phyloP scores from a whole-genome alignment of 30 jellyfish, hydroid and myxozoan genomes.

The Pelagia noctiluca region DNA sequence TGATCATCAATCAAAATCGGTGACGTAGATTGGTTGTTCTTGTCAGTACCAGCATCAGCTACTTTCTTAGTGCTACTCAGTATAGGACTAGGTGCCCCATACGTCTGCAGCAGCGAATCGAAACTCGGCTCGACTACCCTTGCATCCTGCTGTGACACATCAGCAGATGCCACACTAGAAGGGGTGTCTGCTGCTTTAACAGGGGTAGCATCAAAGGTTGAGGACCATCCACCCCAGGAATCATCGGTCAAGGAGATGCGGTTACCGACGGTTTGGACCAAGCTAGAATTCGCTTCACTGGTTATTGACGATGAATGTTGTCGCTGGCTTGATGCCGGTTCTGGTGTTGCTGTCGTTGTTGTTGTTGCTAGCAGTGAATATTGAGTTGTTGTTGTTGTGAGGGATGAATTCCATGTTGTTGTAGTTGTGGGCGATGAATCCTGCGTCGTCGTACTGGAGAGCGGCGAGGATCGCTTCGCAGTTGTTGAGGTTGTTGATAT shows the following conservation, averaged over 20 bases:
- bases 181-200: constrained; percentile 26
- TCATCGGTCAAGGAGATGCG: constrained; percentile 68
- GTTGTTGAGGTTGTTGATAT: too few relatives aligned
- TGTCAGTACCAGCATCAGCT: too few relatives aligned
- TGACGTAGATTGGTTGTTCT: too few relatives aligned
- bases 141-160: not conserved
- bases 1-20: too few relatives aligned
- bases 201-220: constrained; percentile 75
- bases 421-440: not conserved
- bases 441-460: constrained; percentile 4
- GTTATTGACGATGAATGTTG: constrained; percentile 42
- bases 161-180: constrained; percentile 7
- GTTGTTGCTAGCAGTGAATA: not conserved
- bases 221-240: constrained; percentile 98
- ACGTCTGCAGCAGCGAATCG: constrained; percentile 64
- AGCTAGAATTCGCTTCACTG: constrained; percentile 7
- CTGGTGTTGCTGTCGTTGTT: constrained; percentile 26
- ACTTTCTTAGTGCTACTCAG: too few relatives aligned
- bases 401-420: constrained; percentile 15
- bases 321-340: constrained; percentile 7
- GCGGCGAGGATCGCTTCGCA: too few relatives aligned
- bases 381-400: not conserved
- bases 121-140: constrained; percentile 60
- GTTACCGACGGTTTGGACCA: constrained; percentile 72
- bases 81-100: constrained; percentile 63